Conservation (phyloP, 2,888 invertebrate species). For the Arctia plantaginis region DNA sequence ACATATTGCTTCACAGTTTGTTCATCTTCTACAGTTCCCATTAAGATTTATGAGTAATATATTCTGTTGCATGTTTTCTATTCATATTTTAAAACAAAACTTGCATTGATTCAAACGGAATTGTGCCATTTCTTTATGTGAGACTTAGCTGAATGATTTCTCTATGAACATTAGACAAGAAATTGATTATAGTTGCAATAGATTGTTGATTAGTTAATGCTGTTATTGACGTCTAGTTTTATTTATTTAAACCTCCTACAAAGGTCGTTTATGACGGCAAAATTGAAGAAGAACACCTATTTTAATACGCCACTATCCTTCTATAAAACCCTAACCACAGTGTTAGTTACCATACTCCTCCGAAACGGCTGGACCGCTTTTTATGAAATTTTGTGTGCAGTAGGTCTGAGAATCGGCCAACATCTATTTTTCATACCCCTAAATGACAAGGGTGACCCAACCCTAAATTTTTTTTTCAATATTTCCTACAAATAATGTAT, state of each 20-base stretch:
- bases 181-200: neutral
- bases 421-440: no score
- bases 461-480: no score
- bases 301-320: no score
- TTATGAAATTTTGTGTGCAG: no score
- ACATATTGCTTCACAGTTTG: neutral
- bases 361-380: no score
- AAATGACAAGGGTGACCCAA: no score
- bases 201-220: neutral
- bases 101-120: neutral
- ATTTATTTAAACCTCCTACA: neutral
- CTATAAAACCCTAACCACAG: no score
- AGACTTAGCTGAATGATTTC: neutral
- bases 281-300: no score
- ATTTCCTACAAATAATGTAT: no score
- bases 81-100: neutral
- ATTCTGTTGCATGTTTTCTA: neutral
- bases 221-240: neutral
- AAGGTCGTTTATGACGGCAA: no score
- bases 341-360: no score
- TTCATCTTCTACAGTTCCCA: neutral
- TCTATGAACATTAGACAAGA: conserved; percentile 1
- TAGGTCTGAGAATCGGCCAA: no score
- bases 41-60: neutral
- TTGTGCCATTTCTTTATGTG: neutral